phyloP scores from a whole-genome alignment of 2,113 vertebrate genomes.

The Antigone vipio region DNA sequence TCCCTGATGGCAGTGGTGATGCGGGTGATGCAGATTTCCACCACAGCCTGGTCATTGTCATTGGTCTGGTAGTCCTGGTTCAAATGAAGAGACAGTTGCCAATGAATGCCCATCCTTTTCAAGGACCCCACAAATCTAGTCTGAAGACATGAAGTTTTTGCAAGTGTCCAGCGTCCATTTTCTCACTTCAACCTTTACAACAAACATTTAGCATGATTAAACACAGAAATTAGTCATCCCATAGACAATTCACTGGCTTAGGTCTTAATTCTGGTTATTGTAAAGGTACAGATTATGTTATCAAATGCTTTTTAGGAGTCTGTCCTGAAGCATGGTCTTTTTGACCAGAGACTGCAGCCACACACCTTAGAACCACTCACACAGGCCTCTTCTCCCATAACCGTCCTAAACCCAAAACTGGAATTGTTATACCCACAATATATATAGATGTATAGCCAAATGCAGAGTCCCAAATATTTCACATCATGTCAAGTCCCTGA shows the following conservation, averaged over 20 bases:
- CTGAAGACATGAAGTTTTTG: not conserved
- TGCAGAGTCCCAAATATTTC: not conserved
- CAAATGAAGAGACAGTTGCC: not conserved
- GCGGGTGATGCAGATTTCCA: conserved; percentile 94
- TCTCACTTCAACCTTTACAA: not conserved
- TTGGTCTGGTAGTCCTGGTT: conserved; percentile 91
- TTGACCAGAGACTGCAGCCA: not conserved
- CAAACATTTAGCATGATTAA: accelerated
- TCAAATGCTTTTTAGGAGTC: not conserved
- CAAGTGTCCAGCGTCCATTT: accelerated
- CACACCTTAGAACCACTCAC: not conserved
- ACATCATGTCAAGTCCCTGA: not conserved
- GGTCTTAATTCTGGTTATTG: not conserved
- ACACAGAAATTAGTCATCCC: not conserved
- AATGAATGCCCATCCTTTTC: accelerated
- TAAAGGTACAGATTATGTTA: not conserved
- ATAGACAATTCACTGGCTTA: not conserved
- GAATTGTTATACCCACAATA: not conserved
- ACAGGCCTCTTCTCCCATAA: not conserved
- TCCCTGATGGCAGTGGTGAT: conserved; percentile 93
- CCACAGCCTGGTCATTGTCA: conserved; percentile 95
- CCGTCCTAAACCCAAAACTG: not conserved
- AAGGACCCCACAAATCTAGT: not conserved
- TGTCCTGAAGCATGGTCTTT: not conserved
- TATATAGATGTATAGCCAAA: not conserved